A percentile compares a stretch with the other conserved stretches of the same genome.
phyloP scores from a whole-genome alignment of 2,888 invertebrate genomes.

The Diaphora mendica region DNA sequence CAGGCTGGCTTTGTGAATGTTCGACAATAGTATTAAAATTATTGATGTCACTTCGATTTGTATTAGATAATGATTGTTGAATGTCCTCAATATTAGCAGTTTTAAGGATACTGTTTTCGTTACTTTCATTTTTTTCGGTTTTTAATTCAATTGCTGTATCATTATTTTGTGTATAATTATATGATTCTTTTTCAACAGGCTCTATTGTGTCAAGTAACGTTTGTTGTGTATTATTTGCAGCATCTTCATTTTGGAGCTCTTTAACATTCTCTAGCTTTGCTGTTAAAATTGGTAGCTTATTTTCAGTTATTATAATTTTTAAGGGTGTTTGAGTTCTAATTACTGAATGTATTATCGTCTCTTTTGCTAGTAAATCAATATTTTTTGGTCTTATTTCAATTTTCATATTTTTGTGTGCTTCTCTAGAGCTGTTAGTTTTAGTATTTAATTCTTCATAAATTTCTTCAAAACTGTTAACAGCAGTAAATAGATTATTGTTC shows the following conservation, averaged over 20 bases:
- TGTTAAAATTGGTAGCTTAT: constrained; percentile 53
- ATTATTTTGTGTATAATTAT: neutral
- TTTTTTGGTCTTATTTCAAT: constrained; percentile 16
- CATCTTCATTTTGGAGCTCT: constrained; percentile 9
- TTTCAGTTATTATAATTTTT: constrained; percentile 61
- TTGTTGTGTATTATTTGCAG: constrained; percentile 15
- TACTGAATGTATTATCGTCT: constrained; percentile 53
- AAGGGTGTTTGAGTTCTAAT: constrained; percentile 55
- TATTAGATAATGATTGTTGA: neutral
- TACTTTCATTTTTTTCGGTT: neutral
- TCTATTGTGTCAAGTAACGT: neutral
- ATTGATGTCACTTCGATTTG: constrained; percentile 2
- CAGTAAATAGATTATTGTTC: constrained; percentile 73
- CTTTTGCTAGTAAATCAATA: constrained; percentile 47
- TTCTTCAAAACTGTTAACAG: constrained; percentile 79
- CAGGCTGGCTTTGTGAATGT: constrained; percentile 7
- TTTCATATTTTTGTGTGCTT: constrained; percentile 2
- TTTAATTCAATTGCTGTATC: neutral
- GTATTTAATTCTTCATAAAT: constrained; percentile 75
- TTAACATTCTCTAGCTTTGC: constrained; percentile 61
- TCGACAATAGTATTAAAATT: neutral
- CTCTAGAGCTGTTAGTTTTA: constrained; percentile 9
- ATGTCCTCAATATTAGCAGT: neutral
- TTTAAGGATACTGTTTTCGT: neutral
- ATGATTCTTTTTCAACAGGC: neutral